Evolutionary conservation across 2,888 invertebrate species (phyloP), one percentile per base, ranked within the genome.

Genomic region (Aphidoletes aphidimyza): DNA sequence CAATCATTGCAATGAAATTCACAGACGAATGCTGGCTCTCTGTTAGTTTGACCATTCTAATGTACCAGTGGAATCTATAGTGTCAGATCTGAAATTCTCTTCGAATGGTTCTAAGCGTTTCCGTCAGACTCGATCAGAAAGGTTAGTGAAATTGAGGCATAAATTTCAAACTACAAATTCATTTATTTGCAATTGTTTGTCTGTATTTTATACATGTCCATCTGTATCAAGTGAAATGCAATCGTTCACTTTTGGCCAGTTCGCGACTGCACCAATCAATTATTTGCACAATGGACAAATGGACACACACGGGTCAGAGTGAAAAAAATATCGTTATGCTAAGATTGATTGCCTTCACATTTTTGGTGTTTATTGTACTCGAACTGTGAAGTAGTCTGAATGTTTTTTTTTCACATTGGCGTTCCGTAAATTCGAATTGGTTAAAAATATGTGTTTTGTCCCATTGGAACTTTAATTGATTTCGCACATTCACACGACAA

Each of bases 331-430:
- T 34, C 3, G 11, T 30, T 34, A 69, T 5, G 1, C 26, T 26
- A 69, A 69, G 69, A 69, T 69, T 69, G 69, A 69, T 69, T 69
- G 69, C 69, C 34, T 69, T 69, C 69, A 69, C 69, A 69, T 69
- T 6, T 69, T 26, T 30, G 34, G 69, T 30, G 69, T 69, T 54
- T 26, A 54, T 54, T 54, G 54, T 54, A 26, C 26, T 22, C 54
- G 69, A 69, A 69, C 11, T 30, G 42, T 9, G 69, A 69, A 54
- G 22, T 22, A 14, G 22, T 54, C 22, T 54, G 54, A 54, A 54
- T 47, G 47, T 19, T 17, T 17, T 3, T 30, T 69, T 30, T 69
- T 69, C 3, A 34, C 6, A 69, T 30, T 54, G 54, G 22, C 54
- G 69, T 14, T 14, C n/a, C n/a, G n/a, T n/a, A n/a, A n/a, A n/a